These are phyloP conservation scores for Eupithecia dodoneata DNA, from an alignment of 2,888 invertebrate genomes.

Conservation along the genomic window DNA sequence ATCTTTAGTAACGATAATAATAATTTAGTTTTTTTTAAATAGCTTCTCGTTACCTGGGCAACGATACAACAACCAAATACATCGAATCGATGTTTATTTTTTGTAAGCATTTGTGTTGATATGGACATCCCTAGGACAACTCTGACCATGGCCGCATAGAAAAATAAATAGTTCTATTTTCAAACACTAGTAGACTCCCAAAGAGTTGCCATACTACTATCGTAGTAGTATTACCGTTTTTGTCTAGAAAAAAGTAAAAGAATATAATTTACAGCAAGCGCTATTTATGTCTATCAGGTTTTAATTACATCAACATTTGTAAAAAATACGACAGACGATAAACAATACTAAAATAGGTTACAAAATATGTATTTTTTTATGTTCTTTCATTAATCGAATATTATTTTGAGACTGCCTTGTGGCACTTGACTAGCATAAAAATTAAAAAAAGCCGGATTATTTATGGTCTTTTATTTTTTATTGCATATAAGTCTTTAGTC, in stretches of 20 bases:
- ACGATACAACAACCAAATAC: background rate
- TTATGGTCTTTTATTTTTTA: background rate
- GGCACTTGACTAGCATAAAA: background rate
- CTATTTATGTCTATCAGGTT: conserved; percentile 25
- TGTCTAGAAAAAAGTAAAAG: conserved; percentile 16
- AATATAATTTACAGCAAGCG: conserved; percentile 24
- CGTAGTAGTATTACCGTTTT: conserved; percentile 23
- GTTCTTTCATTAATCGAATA: conserved; percentile 1
- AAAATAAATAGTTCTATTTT: conserved; percentile 12
- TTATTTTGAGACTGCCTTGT: background rate
- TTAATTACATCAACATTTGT: conserved; percentile 30
- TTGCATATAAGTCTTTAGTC: background rate
- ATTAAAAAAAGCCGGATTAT: background rate
- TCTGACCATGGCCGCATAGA: background rate
- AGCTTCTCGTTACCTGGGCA: background rate
- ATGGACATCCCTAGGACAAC: background rate
- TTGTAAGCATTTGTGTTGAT: background rate
- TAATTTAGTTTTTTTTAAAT: background rate
- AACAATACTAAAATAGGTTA: conserved; percentile 27
- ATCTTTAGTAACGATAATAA: background rate
- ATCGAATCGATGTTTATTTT: background rate
- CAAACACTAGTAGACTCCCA: conserved; percentile 7
- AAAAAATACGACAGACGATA: conserved; percentile 31
- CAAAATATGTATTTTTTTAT: conserved; percentile 25
- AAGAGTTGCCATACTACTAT: conserved; percentile 10